These are phyloP conservation scores for Promerops cafer DNA, from an alignment of 2,113 vertebrate genomes.

Conservation along the genomic window DNA sequence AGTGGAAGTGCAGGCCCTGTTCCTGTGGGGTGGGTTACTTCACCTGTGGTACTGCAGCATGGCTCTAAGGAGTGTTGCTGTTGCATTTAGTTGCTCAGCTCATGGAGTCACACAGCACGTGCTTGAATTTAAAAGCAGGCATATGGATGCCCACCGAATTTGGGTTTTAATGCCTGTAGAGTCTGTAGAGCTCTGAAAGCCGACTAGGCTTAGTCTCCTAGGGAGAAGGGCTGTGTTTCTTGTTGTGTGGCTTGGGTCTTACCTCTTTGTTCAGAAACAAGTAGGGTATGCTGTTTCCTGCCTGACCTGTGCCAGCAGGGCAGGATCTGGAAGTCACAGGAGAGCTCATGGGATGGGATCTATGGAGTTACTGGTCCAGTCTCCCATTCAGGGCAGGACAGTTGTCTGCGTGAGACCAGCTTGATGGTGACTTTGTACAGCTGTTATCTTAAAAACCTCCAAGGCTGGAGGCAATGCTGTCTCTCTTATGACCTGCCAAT, in stretches of 20 bases:
- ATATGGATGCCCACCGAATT: not conserved
- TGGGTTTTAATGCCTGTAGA: accelerated
- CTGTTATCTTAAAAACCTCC: not conserved
- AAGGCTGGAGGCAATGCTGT: not conserved
- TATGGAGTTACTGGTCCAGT: not conserved
- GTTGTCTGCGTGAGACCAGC: not conserved
- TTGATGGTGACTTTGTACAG: not conserved
- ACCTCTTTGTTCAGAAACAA: not conserved
- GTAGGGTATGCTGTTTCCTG: not conserved
- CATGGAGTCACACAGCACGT: not conserved
- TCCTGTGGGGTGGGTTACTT: not conserved
- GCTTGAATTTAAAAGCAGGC: not conserved
- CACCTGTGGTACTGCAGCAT: accelerated
- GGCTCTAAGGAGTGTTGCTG: not conserved
- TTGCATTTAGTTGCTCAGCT: not conserved
- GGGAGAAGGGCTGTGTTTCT: not conserved
- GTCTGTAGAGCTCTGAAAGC: not conserved
- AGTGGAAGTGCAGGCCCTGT: not conserved
- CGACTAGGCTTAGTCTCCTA: not conserved
- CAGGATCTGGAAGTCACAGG: not conserved
- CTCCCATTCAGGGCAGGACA: not conserved
- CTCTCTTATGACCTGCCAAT: not conserved
- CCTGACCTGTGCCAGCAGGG: not conserved
- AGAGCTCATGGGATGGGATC: not conserved
- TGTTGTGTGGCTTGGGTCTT: not conserved